phyloP scores from a whole-genome alignment of 2,113 vertebrate genomes.

The Syngnathus typhle region DNA sequence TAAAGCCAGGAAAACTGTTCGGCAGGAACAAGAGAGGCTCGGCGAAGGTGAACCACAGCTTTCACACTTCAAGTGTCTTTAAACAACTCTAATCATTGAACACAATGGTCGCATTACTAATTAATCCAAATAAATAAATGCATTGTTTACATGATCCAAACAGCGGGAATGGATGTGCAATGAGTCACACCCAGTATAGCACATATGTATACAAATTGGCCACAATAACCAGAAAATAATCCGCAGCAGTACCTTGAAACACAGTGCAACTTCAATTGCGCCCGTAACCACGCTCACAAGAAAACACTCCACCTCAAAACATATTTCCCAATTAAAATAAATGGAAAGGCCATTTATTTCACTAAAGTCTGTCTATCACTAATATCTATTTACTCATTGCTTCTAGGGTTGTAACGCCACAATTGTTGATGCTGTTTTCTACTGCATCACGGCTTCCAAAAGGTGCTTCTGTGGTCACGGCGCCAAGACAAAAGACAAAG shows the following conservation, averaged over 20 bases:
- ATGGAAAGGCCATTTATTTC: background rate
- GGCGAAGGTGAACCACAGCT: background rate
- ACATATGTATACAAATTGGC: background rate
- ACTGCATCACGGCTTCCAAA: background rate
- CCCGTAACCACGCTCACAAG: no score
- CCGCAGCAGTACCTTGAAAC: no score
- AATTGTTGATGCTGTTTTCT: background rate
- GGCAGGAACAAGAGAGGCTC: conserved; percentile 14
- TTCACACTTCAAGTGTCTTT: conserved; percentile 5
- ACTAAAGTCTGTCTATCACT: no score
- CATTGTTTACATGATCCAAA: conserved; percentile 30
- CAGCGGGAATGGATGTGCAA: conserved; percentile 9
- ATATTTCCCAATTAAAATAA: background rate
- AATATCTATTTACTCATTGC: no score
- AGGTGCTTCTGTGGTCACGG: background rate
- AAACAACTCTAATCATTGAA: conserved; percentile 23
- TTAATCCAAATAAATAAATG: conserved; percentile 21
- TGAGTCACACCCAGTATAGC: conserved; percentile 12
- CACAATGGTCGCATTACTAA: conserved; percentile 16
- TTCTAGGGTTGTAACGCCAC: background rate
- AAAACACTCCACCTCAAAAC: no score
- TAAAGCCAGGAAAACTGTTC: background rate
- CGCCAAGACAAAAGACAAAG: conserved; percentile 21
- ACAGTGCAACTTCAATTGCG: no score
- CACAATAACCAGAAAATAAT: conserved; percentile 10